Conservation (phyloP, 2,888 invertebrate genomes). For the Nezara viridula region DNA sequence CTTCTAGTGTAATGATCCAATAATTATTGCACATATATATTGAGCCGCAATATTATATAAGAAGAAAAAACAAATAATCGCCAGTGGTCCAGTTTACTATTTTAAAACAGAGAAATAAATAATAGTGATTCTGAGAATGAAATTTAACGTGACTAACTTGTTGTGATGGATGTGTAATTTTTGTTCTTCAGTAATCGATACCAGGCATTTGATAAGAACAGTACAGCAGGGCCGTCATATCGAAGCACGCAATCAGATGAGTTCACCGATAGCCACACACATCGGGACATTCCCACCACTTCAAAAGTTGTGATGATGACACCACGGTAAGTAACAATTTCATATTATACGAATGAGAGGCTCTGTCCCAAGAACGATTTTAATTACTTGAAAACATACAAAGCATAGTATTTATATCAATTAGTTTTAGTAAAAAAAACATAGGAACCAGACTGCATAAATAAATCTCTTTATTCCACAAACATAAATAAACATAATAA, state of each 20-base stretch:
- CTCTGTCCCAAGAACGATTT: neutral
- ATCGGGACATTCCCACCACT: constrained; percentile 16
- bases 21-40: too few species aligned
- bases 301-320: neutral
- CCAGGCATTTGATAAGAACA: neutral
- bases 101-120: too few species aligned
- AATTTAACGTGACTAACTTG: constrained; percentile 12
- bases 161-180: constrained; percentile 2
- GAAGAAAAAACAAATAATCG: too few species aligned
- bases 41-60: too few species aligned
- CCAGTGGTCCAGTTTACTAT: too few species aligned
- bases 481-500: too few species aligned
- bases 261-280: neutral
- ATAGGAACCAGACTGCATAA: too few species aligned
- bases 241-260: neutral
- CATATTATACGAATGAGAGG: neutral
- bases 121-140: neutral
- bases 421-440: too few species aligned
- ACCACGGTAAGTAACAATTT: neutral
- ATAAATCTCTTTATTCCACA: too few species aligned
- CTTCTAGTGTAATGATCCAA: too few species aligned
- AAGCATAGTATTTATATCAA: too few species aligned
- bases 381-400: too few species aligned
- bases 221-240: neutral
- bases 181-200: neutral